Base-by-base conservation (phyloP, 2,113 vertebrate species). In the Actenoides hombroni region DNA sequence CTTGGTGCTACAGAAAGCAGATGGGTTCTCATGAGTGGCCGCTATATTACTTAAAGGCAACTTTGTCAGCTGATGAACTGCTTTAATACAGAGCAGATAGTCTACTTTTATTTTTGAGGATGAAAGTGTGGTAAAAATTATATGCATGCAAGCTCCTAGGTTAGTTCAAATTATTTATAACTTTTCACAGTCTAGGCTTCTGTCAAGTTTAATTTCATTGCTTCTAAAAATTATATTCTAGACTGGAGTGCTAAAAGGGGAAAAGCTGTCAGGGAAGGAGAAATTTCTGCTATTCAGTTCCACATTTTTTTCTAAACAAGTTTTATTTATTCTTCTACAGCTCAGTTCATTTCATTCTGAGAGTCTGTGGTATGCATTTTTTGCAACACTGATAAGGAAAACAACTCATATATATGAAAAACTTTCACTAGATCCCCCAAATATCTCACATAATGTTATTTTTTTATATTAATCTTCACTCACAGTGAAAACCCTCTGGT, bases 21-120 rank as follows among this genome's bases (percentile, higher is more conserved):
- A n/a, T 86, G 71, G 40, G 25, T 79, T 92, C 74, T 81, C n/a
- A 10, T 63, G 48, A 74, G 54, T 59, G 40, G 61, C 23, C 59
- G 91, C 70, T 64, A 16, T 28, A 54, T 37, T 76, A 65, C 79
- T 94, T 83, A 61, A 69, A 82, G 57, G 67, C 68, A 64, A 23
- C 46, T 75, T 60, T 60, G 35, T 83, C 75, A 51, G 8, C 57
- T 88, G 68, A 92, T 94, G 28, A 88, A 80, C 48, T 73, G 56
- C 70, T 91, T 93, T 92, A 91, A 97, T 81, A 93, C 56, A 88
- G 21, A 94, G 56, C 51, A 93, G 77, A 57, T 48, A 85, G 49
- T 76, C 35, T 92, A 80, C 87, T 82, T 65, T 69, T 75, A 94
- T 92, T 97, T 92, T 65, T 83, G 78, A 91, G 25, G 71, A 77